These are phyloP conservation scores for Rhinichthys osculus DNA, from an alignment of 2,797 vertebrate genomes.

Conservation along the genomic window DNA sequence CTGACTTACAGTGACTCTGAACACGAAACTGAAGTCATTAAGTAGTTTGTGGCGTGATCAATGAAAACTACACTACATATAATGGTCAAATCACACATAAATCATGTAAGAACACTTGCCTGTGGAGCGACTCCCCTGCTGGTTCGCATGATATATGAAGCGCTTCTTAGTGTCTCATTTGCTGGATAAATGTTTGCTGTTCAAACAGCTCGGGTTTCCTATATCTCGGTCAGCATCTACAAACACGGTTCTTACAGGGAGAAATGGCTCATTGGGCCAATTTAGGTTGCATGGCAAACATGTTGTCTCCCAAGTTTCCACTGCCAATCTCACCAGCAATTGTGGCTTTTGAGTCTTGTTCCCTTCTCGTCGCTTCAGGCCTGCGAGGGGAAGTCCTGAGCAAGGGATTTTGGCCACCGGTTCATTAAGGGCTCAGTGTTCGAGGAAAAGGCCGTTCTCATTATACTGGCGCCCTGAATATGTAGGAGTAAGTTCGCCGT, in stretches of 20 bases:
- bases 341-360: slow-evolving; percentile 47
- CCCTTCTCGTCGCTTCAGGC: slow-evolving; percentile 2
- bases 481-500: slow-evolving; percentile 3
- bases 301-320: slow-evolving; percentile 33
- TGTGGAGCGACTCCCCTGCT: not conserved
- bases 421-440: slow-evolving; percentile 54
- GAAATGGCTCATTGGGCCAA: slow-evolving; percentile 55
- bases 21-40: not conserved
- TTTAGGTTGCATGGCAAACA: slow-evolving; percentile 50
- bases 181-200: slow-evolving; percentile 48
- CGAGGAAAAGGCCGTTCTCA: slow-evolving; percentile 55
- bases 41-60: too few relatives aligned
- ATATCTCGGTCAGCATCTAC: slow-evolving; percentile 24
- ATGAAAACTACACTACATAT: not conserved
- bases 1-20: not conserved
- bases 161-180: slow-evolving; percentile 26
- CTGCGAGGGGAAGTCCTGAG: slow-evolving; percentile 54
- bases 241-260: slow-evolving; percentile 33
- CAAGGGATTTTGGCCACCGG: slow-evolving; percentile 52
- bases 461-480: slow-evolving; percentile 40
- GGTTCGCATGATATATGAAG: not conserved
- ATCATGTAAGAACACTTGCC: not conserved
- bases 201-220: slow-evolving; percentile 32
- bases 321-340: slow-evolving; percentile 55
- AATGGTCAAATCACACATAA: not conserved